A percentile compares a stretch with the other conserved stretches of the same genome.
These are phyloP conservation scores for Eueremaeus valkanovi DNA, from an alignment of 2,888 invertebrate genomes.

Conservation along the genomic window DNA sequence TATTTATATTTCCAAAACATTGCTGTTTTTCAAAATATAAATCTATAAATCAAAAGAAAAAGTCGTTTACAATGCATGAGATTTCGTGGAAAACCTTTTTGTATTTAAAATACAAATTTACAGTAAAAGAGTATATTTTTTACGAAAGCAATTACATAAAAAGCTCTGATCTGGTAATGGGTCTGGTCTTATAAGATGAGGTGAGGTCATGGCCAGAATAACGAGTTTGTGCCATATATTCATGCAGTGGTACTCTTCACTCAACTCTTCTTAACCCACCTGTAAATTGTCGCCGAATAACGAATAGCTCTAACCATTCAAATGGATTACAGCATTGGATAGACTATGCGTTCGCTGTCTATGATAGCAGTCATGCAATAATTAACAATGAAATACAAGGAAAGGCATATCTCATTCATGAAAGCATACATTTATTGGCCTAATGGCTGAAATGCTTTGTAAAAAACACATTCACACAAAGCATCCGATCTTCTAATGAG, in stretches of 20 bases:
- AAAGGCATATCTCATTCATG: slow-evolving; percentile 12
- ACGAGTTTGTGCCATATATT: slow-evolving; percentile 9
- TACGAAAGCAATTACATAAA: not conserved
- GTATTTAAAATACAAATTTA: not conserved
- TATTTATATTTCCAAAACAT: too few species aligned
- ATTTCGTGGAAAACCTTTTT: not conserved
- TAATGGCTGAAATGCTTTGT: not conserved
- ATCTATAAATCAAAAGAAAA: too few species aligned
- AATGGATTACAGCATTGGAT: not conserved
- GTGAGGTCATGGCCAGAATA: slow-evolving; percentile 30
- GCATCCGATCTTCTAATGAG: not conserved
- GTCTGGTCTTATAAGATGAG: not conserved
- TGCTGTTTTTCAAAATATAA: too few species aligned
- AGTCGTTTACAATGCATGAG: not conserved
- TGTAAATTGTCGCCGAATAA: slow-evolving; percentile 14
- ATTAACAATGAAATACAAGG: slow-evolving; percentile 11
- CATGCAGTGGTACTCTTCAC: not conserved
- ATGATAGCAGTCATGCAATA: slow-evolving; percentile 23
- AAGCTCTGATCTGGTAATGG: not conserved
- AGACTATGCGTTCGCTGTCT: not conserved
- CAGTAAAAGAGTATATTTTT: not conserved
- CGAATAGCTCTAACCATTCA: not conserved
- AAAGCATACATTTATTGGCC: slow-evolving; percentile 20
- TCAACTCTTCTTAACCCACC: slow-evolving; percentile 24
- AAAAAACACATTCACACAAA: not conserved